Percentiles rank a stretch among this genome's conserved stretches.
Conservation (phyloP, 2,797 vertebrate species). For the Lates japonicus region DNA sequence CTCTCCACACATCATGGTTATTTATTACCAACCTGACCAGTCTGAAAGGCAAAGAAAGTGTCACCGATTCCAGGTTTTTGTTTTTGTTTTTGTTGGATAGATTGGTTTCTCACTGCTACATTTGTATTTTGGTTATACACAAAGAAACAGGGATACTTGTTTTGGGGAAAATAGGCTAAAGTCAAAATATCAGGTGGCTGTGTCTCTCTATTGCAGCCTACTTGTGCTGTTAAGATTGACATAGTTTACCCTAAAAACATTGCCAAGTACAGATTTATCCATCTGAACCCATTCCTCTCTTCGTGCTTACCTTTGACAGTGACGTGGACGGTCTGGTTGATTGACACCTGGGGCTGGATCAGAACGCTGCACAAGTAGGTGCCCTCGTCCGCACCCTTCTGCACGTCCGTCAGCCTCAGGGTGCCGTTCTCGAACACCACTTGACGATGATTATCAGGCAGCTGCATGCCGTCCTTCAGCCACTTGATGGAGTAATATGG, state of each 20-base stretch:
- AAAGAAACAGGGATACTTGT: neutral
- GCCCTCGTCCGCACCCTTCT: slow-evolving; percentile 98
- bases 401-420: slow-evolving; percentile 95
- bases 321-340: slow-evolving; percentile 98
- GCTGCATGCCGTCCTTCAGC: slow-evolving; percentile 96
- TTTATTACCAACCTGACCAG: neutral
- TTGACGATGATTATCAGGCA: slow-evolving; percentile 98
- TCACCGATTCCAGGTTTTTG: neutral
- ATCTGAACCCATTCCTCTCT: slow-evolving; percentile 4
- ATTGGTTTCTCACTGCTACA: neutral
- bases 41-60: neutral
- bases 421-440: slow-evolving; percentile 98
- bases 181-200: neutral
- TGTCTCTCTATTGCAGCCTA: slow-evolving; percentile 3
- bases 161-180: neutral
- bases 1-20: neutral
- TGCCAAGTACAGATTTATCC: neutral
- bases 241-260: slow-evolving; percentile 3
- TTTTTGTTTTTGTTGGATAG: neutral
- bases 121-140: neutral
- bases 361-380: slow-evolving; percentile 98
- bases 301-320: slow-evolving; percentile 92
- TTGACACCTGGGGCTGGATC: slow-evolving; percentile 98
- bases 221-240: neutral
- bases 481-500: slow-evolving; percentile 99